phyloP scores from a whole-genome alignment of 35 echinoderm and acorn worm species.

The Nesometra sesokonis region DNA sequence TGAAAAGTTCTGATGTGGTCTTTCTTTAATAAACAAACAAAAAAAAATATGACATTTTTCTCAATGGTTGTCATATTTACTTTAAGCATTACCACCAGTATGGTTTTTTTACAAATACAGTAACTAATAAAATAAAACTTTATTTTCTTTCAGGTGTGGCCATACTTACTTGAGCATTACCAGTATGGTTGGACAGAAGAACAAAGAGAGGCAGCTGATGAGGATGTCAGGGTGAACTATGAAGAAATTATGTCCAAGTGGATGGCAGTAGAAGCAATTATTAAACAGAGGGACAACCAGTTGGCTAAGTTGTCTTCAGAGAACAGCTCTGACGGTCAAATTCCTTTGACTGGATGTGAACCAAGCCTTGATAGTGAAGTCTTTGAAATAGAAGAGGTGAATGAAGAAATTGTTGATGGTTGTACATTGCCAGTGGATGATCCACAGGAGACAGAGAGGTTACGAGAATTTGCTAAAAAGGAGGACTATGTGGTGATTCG shows the following conservation, averaged over 20 bases:
- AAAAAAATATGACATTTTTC: too few species aligned
- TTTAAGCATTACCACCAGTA: too few species aligned
- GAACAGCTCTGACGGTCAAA: constrained; percentile 72
- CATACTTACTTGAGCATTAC: constrained; percentile 85
- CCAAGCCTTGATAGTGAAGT: constrained; percentile 89
- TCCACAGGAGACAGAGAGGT: constrained; percentile 49
- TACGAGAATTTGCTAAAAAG: constrained; percentile 69
- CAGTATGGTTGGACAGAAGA: constrained; percentile 75
- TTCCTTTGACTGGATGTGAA: constrained; percentile 40
- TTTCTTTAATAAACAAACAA: too few species aligned
- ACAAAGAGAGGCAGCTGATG: constrained; percentile 45
- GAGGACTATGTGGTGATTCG: constrained; percentile 78
- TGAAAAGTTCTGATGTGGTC: too few species aligned
- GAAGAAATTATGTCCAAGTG: constrained; percentile 92
- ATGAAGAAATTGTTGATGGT: constrained; percentile 26
- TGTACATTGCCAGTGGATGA: not conserved
- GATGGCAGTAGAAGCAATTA: constrained; percentile 95
- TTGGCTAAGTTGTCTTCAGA: constrained; percentile 83
- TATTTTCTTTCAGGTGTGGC: constrained; percentile 67
- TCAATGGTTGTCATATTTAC: too few species aligned
- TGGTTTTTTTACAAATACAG: too few species aligned
- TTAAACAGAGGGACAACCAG: constrained; percentile 81
- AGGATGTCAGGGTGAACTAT: constrained; percentile 53
- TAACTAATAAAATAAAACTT: not conserved
- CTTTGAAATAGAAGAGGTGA: constrained; percentile 83